These are phyloP conservation scores for Unio pictorum DNA, from an alignment of 2,888 invertebrate species.

Conservation along the genomic window DNA sequence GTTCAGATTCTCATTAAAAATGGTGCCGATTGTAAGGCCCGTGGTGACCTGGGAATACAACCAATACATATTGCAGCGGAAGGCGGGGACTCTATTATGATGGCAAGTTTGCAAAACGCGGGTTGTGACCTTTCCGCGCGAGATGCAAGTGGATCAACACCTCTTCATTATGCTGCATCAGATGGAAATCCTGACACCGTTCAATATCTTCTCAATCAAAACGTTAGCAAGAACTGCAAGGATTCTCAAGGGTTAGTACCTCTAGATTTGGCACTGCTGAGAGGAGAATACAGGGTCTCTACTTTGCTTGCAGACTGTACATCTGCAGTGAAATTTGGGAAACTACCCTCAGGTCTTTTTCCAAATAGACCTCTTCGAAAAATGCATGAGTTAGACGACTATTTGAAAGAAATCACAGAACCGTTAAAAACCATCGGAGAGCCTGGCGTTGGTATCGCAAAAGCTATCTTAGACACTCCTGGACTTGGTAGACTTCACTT, in stretches of 20 bases:
- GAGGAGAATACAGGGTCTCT: slow-evolving; percentile 7
- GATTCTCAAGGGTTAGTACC: not conserved
- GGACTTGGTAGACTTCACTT: slow-evolving; percentile 10
- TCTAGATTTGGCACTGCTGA: slow-evolving; percentile 1
- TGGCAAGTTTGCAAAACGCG: not conserved
- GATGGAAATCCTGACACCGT: slow-evolving; percentile 6
- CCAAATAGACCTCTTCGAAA: slow-evolving; percentile 14
- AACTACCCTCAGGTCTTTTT: slow-evolving; percentile 12
- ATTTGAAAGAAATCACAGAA: slow-evolving; percentile 5
- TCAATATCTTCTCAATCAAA: not conserved
- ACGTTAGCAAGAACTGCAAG: not conserved
- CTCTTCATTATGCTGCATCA: slow-evolving; percentile 6
- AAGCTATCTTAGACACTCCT: slow-evolving; percentile 4
- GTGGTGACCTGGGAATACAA: slow-evolving; percentile 13
- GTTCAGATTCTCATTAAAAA: slow-evolving; percentile 6
- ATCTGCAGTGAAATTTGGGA: slow-evolving; percentile 10
- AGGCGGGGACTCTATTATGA: slow-evolving; percentile 7
- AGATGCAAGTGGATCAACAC: not conserved
- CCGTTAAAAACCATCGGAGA: slow-evolving; percentile 1
- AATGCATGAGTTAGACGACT: slow-evolving; percentile 10
- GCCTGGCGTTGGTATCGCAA: not conserved
- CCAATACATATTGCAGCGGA: slow-evolving; percentile 19
- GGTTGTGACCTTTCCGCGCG: not conserved
- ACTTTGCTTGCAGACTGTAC: not conserved
- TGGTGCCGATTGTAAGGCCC: slow-evolving; percentile 5